Percentiles rank a stretch among this genome's conserved stretches.
These are phyloP conservation scores for Bombylius major DNA, from an alignment of 2,888 invertebrate species.

Conservation along the genomic window DNA sequence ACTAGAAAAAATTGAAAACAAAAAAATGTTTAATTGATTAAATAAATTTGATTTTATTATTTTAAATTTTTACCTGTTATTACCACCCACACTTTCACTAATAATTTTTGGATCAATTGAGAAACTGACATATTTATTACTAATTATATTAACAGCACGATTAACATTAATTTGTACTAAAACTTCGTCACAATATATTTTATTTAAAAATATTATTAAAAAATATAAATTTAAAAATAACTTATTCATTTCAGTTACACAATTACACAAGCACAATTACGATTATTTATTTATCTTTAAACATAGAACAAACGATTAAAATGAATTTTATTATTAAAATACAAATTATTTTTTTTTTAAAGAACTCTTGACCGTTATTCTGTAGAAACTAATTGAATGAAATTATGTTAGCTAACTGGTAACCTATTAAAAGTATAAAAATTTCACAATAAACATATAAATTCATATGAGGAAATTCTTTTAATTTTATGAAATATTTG, in stretches of 20 bases:
- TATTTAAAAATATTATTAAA: background rate
- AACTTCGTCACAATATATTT: constrained; percentile 30
- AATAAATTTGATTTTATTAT: no score
- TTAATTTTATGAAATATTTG: background rate
- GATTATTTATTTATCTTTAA: no score
- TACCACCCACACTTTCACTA: constrained; percentile 19
- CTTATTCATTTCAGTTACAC: background rate
- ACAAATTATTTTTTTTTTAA: no score
- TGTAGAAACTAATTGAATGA: no score
- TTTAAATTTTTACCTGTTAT: constrained; percentile 24
- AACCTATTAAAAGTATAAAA: no score
- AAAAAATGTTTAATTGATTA: background rate
- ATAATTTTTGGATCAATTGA: constrained; percentile 53
- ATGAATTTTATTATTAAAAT: no score
- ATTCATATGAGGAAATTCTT: background rate
- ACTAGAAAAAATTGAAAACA: background rate
- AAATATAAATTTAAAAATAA: background rate
- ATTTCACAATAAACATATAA: background rate
- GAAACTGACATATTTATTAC: constrained; percentile 52
- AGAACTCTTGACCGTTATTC: no score
- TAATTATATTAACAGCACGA: constrained; percentile 44
- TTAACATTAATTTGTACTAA: constrained; percentile 42
- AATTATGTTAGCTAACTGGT: no score
- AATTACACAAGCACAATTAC: no score
- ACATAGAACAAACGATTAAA: no score